These are phyloP conservation scores for Tenebrio molitor DNA, from an alignment of 1,140 invertebrate genomes.

Conservation along the genomic window DNA sequence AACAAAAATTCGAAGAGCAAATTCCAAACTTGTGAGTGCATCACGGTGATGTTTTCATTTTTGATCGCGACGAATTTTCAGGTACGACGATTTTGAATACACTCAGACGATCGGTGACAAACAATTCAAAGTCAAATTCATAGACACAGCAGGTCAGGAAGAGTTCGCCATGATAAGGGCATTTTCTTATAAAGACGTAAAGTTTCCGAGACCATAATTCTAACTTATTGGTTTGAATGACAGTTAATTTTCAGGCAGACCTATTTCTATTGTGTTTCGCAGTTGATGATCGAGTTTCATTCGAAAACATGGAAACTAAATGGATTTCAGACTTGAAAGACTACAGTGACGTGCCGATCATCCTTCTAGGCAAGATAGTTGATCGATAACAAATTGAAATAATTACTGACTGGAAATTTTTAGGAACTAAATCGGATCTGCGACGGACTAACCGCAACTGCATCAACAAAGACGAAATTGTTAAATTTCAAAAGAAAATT, in stretches of 20 bases:
- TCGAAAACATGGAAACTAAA: conserved; percentile 26
- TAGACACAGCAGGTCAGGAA: conserved; percentile 41
- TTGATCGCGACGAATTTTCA: too few relatives aligned
- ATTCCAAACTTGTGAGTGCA: conserved; percentile 25
- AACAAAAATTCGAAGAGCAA: conserved; percentile 7
- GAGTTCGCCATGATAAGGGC: conserved; percentile 23
- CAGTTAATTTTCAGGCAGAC: conserved; percentile 22
- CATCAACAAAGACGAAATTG: conserved; percentile 4
- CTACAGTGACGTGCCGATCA: conserved; percentile 1
- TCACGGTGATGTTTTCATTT: background rate
- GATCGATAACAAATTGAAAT: background rate
- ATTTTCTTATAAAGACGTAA: conserved; percentile 31
- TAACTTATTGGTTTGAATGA: background rate
- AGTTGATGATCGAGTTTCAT: conserved; percentile 28
- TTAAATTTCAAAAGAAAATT: conserved; percentile 35
- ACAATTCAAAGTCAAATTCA: conserved; percentile 18
- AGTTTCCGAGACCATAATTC: conserved; percentile 18
- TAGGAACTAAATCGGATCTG: conserved; percentile 28
- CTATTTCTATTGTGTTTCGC: conserved; percentile 38
- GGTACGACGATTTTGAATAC: conserved; percentile 12
- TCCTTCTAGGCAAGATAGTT: conserved; percentile 17
- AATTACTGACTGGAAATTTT: background rate
- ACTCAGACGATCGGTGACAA: background rate
- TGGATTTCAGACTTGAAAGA: conserved; percentile 22
- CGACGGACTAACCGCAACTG: background rate